These are phyloP conservation scores for Leptocoma aspasia DNA, from an alignment of 2,113 vertebrate species.

Conservation along the genomic window DNA sequence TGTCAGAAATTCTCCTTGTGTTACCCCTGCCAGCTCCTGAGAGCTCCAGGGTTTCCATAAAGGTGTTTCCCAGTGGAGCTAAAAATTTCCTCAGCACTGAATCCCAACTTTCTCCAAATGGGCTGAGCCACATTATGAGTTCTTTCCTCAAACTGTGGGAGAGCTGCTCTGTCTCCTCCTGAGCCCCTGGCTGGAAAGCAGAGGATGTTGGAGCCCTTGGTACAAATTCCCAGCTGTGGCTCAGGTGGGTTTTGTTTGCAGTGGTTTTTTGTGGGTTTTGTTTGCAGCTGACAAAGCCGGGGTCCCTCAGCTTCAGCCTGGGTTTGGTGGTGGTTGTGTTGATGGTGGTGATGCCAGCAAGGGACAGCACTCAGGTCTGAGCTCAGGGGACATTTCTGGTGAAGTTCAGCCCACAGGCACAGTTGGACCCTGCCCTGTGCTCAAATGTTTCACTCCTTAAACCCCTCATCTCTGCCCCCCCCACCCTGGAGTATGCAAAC, in stretches of 20 bases:
- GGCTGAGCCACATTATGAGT: rapidly evolving
- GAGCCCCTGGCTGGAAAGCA: background rate
- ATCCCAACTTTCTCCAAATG: background rate
- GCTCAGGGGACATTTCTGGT: background rate
- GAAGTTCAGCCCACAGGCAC: background rate
- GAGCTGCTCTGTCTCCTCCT: background rate
- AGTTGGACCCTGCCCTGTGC: background rate
- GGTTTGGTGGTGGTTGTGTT: too few relatives aligned
- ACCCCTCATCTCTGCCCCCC: background rate
- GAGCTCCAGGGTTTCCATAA: background rate
- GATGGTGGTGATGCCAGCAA: background rate
- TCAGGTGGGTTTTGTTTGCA: background rate
- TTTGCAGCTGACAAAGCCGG: background rate
- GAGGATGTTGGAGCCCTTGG: background rate
- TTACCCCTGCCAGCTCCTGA: background rate
- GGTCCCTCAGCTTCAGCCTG: background rate
- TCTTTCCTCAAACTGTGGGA: background rate
- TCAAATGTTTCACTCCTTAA: background rate
- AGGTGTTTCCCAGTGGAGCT: background rate
- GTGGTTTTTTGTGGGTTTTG: rapidly evolving
- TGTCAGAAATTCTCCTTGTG: background rate
- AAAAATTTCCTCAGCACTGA: background rate
- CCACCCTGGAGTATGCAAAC: background rate
- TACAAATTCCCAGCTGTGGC: rapidly evolving
- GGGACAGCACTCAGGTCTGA: background rate